phyloP scores from a whole-genome alignment of 2,888 invertebrate genomes.

The Smittia aterrima region DNA sequence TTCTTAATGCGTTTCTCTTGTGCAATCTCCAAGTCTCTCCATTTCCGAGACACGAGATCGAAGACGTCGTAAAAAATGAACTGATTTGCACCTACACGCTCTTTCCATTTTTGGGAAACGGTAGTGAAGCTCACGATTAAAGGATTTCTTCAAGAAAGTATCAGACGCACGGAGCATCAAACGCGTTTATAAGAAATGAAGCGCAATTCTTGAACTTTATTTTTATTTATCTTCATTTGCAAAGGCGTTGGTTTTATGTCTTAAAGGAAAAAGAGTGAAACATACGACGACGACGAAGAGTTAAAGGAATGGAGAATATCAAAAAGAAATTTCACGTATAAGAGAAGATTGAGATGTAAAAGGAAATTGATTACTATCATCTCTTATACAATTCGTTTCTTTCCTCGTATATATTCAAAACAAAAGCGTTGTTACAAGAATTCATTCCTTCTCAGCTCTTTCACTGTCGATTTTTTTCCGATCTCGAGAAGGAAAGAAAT shows the following conservation, averaged over 20 bases:
- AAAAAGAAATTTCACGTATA: not conserved
- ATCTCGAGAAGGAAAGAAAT: not conserved
- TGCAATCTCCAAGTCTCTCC: not conserved
- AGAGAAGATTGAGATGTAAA: conserved; percentile 55
- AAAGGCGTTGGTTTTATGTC: conserved; percentile 6
- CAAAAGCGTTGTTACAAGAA: not conserved
- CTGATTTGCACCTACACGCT: conserved; percentile 32
- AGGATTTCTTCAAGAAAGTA: not conserved
- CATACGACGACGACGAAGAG: not conserved
- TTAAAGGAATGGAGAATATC: conserved; percentile 3
- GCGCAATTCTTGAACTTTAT: not conserved
- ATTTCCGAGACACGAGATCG: not conserved
- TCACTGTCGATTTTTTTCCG: not conserved
- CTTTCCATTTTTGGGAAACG: not conserved
- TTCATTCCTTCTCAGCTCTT: not conserved
- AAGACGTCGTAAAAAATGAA: not conserved
- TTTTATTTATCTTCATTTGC: conserved; percentile 7
- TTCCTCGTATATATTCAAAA: conserved; percentile 6
- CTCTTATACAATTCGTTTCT: conserved; percentile 43
- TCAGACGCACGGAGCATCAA: not conserved
- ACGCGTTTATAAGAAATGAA: not conserved
- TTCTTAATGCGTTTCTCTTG: not conserved
- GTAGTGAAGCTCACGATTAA: not conserved
- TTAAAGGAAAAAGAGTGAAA: not conserved
- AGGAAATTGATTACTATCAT: conserved; percentile 56